Base-by-base conservation (phyloP, 1,140 invertebrate species). In the Calliphora vicina region DNA sequence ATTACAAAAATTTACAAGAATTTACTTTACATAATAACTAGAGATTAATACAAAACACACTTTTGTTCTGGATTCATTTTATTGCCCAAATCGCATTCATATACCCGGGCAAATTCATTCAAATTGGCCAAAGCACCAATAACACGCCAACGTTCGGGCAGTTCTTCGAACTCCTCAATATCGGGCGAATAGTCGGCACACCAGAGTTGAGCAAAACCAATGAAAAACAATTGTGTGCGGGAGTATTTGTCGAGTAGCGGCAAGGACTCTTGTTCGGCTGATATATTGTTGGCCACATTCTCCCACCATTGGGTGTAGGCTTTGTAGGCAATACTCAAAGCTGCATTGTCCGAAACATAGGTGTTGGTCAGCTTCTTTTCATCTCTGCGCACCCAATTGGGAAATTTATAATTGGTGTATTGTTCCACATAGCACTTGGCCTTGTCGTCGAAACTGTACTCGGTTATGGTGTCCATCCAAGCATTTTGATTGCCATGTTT, bases 391-490 rank as follows among this genome's bases (percentile, higher is more conserved):
- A 78, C 42, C 74, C 74, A 78, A 13, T 92, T 93, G 35, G 94
- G 93, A 23, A 95, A 91, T 82, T 92, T 90, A 86, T 94, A 97
- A n/a, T 91, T 92, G 85, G 91, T 94, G 88, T 99, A 99, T 89
- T 99, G 98, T 84, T 72, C 57, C n/a, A 96, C 94, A 83, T 99
- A 95, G 88, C 99, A 99, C 84, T 97, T 93, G 0, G 97, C 95
- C 82, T 96, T 93, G 25, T 95, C 92, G 85, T 97, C 96, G 88
- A 99, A 99, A 43, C 93, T 94, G 0, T 93, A 93, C 82, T 98
- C 97, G 0, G 98, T 99, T 0, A 93, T 94, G 85, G 97, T 96
- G 85, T 98, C 97, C 99, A 98, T 99, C 99, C 99, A 99, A 82
- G 97, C 95, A 87, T 98, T 94, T 80, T 99, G 91, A 91, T 99